These are phyloP conservation scores for Albula goreensis DNA, from an alignment of 2,113 vertebrate genomes.

Conservation along the genomic window DNA sequence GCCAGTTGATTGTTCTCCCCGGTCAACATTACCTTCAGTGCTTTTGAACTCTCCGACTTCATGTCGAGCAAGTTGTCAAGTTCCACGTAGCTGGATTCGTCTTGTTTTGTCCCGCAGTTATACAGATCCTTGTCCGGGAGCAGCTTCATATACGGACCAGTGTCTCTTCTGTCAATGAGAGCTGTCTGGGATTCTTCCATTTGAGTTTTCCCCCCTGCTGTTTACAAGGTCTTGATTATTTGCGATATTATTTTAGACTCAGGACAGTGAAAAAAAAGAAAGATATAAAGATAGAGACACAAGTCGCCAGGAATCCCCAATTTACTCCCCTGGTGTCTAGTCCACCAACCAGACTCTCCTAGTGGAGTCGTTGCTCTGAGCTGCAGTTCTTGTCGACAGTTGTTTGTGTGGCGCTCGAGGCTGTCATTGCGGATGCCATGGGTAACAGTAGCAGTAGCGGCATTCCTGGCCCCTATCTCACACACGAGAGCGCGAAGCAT, in stretches of 20 bases:
- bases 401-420: constrained; percentile 52
- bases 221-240: constrained; percentile 58
- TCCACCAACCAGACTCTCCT: constrained; percentile 36
- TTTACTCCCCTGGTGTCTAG: constrained; percentile 47
- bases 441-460: constrained; percentile 59
- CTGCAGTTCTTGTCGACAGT: constrained; percentile 50
- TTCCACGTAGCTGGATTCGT: constrained; percentile 75
- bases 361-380: constrained; percentile 43
- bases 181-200: constrained; percentile 75
- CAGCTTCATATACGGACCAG: constrained; percentile 63
- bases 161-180: constrained; percentile 63
- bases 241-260: constrained; percentile 62
- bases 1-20: constrained; percentile 65
- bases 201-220: constrained; percentile 46
- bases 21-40: constrained; percentile 65
- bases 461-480: constrained; percentile 48
- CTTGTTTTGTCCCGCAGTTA: constrained; percentile 41
- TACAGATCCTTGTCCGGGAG: constrained; percentile 50
- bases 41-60: constrained; percentile 56
- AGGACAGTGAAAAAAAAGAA: constrained; percentile 45
- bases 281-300: constrained; percentile 39
- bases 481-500: constrained; percentile 62
- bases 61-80: constrained; percentile 55
- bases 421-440: constrained; percentile 65
- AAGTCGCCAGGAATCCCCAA: constrained; percentile 47